Conservation (phyloP, 2,797 vertebrate genomes). For the Ceryle rudis region DNA sequence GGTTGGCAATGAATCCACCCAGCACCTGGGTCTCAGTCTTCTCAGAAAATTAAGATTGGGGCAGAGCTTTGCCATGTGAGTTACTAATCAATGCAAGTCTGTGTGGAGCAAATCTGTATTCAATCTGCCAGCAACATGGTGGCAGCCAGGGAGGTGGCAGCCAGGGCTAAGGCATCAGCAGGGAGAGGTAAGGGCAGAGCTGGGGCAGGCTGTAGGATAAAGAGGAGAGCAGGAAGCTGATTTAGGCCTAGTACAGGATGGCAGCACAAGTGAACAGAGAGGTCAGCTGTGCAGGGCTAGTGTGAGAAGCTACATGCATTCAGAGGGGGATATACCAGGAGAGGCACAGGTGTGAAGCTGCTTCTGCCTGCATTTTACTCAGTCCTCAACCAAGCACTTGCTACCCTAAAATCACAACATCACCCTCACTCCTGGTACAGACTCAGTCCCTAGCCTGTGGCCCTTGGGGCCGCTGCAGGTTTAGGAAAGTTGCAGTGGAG, state of each 20-base stretch:
- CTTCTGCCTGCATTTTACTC: neutral
- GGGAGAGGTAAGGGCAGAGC: neutral
- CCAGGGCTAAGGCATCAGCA: neutral
- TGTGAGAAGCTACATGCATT: neutral
- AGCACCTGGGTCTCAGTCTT: neutral
- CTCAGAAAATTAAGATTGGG: neutral
- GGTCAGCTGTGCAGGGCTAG: neutral
- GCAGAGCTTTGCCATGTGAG: neutral
- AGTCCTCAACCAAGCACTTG: neutral
- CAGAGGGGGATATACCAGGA: neutral
- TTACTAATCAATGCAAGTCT: neutral
- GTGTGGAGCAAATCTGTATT: neutral
- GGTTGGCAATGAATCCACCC: neutral
- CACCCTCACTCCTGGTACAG: neutral
- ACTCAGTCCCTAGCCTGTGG: neutral
- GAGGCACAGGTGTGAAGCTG: neutral
- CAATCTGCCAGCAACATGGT: fast-evolving
- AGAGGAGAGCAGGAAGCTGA: neutral
- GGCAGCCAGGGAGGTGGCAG: neutral
- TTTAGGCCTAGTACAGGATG: neutral
- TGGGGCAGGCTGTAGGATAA: neutral
- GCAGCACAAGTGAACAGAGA: neutral
- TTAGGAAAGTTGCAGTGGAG: neutral
- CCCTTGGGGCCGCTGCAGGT: neutral
- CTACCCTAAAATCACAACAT: neutral